These are phyloP conservation scores for Pygocentrus nattereri DNA, from an alignment of 2,797 vertebrate genomes.

Conservation along the genomic window DNA sequence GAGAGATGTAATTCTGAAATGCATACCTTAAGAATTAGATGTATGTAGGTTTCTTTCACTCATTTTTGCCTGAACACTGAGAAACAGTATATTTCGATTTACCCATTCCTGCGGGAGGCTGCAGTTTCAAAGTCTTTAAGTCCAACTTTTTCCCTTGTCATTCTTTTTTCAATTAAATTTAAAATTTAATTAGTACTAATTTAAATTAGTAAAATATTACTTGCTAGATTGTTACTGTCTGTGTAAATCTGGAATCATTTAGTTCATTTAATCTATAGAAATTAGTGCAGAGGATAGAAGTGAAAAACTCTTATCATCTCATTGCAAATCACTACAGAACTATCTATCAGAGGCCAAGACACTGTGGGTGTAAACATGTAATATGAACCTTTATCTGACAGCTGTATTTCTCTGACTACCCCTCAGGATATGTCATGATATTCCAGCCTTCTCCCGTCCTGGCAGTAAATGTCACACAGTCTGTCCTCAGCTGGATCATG, in stretches of 20 bases:
- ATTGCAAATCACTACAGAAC: not conserved
- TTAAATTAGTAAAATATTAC: too few species aligned
- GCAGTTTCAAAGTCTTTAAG: not conserved
- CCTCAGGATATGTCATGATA: constrained; percentile 48
- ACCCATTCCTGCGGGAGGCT: not conserved
- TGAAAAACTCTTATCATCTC: not conserved
- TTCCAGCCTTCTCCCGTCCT: constrained; percentile 47
- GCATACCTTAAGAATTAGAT: too few species aligned
- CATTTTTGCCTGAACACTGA: not conserved
- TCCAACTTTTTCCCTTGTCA: too few species aligned
- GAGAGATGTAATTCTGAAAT: too few species aligned
- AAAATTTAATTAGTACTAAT: too few species aligned
- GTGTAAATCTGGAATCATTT: not conserved
- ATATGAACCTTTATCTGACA: constrained; percentile 76
- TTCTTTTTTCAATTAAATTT: too few species aligned
- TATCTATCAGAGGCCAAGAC: not conserved
- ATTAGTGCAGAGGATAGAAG: not conserved
- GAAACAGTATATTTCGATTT: not conserved
- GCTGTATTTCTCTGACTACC: constrained; percentile 56
- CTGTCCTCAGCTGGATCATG: constrained; percentile 12
- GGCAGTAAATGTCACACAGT: constrained; percentile 21
- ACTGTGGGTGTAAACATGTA: constrained; percentile 50
- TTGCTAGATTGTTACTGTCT: not conserved
- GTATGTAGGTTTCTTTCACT: too few species aligned
- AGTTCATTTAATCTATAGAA: not conserved